phyloP scores from a whole-genome alignment of 2,797 vertebrate genomes.

The Sylvia borin region DNA sequence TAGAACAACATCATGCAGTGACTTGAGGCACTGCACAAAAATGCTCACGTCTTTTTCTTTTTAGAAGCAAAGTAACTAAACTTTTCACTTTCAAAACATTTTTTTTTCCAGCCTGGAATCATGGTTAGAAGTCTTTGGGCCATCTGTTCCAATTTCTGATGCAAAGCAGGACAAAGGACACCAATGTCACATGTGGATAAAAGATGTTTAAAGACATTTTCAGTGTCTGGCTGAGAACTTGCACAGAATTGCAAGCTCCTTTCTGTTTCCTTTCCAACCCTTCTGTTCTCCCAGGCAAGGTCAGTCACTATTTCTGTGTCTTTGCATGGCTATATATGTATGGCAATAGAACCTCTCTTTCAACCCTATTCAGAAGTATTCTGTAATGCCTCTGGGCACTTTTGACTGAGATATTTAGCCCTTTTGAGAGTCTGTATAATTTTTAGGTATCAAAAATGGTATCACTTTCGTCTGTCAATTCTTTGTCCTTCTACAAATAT shows the following conservation, averaged over 20 bases:
- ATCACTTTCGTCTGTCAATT: background rate
- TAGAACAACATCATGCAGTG: background rate
- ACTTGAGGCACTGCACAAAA: background rate
- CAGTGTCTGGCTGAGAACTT: background rate
- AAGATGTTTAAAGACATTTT: background rate
- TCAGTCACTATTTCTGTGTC: background rate
- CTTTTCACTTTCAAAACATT: background rate
- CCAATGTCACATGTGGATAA: background rate
- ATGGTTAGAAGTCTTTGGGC: background rate
- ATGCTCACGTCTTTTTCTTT: background rate
- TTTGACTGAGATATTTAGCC: background rate
- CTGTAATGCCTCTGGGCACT: background rate
- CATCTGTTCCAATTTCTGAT: background rate
- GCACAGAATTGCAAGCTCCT: rapidly evolving
- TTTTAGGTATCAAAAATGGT: rapidly evolving
- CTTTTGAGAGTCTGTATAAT: background rate
- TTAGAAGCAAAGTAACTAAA: background rate
- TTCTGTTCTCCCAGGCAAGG: background rate
- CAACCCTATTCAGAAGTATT: background rate
- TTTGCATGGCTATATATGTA: background rate
- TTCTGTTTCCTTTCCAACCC: background rate
- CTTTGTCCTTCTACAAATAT: background rate
- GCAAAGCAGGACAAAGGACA: background rate
- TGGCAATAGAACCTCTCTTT: background rate
- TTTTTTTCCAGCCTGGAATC: background rate